phyloP scores from a whole-genome alignment of 2,888 invertebrate genomes.

The Lithodes maja region DNA sequence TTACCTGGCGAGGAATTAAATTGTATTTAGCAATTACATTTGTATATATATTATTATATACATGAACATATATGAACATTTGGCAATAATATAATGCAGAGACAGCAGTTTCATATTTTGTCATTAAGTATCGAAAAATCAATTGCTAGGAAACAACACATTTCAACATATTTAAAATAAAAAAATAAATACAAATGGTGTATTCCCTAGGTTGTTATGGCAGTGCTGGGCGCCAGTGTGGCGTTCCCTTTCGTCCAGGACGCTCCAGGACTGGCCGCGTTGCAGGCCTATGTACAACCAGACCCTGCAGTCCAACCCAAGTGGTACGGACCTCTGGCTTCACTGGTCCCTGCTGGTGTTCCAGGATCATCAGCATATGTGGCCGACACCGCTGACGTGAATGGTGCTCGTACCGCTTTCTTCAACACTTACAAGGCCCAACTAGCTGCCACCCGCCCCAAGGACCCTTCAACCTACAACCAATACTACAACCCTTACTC shows the following conservation, averaged over 20 bases:
- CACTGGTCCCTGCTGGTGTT: constrained; percentile 51
- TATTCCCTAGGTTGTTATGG: constrained; percentile 58
- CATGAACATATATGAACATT: too few species aligned
- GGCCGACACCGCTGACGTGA: constrained; percentile 41
- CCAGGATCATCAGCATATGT: constrained; percentile 30
- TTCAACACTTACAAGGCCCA: constrained; percentile 58
- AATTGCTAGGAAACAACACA: too few species aligned
- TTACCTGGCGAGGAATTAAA: too few species aligned
- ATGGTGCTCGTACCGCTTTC: constrained; percentile 36
- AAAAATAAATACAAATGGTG: not conserved
- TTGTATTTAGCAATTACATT: too few species aligned
- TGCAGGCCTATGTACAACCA: constrained; percentile 30
- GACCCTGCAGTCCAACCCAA: constrained; percentile 29
- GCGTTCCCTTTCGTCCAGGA: constrained; percentile 54
- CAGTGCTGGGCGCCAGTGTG: constrained; percentile 63
- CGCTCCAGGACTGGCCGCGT: constrained; percentile 62
- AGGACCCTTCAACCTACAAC: not conserved
- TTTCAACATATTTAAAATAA: too few species aligned
- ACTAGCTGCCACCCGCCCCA: constrained; percentile 25
- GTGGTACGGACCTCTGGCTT: constrained; percentile 59
- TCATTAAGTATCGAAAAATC: too few species aligned
- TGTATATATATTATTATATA: too few species aligned
- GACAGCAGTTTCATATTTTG: too few species aligned
- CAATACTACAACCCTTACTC: not conserved
- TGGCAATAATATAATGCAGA: too few species aligned